Evolutionary conservation across 1,140 invertebrate species (phyloP), one percentile per base, ranked within the genome.

Genomic region (Acromyrmex echinatior): DNA sequence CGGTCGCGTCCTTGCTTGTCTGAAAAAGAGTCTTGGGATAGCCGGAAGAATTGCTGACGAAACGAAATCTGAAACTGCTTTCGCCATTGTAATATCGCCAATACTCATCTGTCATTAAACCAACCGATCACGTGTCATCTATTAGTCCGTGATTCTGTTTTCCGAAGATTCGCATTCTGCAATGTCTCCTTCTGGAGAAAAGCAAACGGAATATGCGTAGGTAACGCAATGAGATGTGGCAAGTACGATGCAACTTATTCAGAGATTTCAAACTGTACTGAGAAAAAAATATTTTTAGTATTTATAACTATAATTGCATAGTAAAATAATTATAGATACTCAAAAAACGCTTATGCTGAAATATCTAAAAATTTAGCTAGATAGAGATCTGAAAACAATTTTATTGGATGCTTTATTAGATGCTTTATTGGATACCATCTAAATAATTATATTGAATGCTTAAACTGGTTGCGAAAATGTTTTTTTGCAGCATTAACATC

Each of bases 181-280:
- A 18, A 4, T 3, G 10, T 62, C 58, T 82, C 25, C 28, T 86
- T 35, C 31, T 18, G 28, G 70, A 51, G 45, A 35, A 73, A 78
- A 45, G 35, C 71, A 5, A 10, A 7, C 39, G 88, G 88, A 87
- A 90, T 89, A 51, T 31, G 79, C 87, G 87, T 86, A 82, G 86
- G 88, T 81, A 63, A 78, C 25, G 12, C 18, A n/a, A 39, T 62
- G 82, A 91, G 90, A 89, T 80, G 90, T 90, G 90, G 87, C 90
- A 35, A 21, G 66, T 63, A 80, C 74, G 86, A 86, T 66, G 70
- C 58, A n/a, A 10, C 4, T 39, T 35, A n/a, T 39, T 73, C 10
- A 21, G 28, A 5, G 86, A 87, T 77, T 73, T 87, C 49, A 21
- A 82, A 25, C 25, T 56, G 7, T 45, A 45, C 39, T 45, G 39